Evolutionary conservation across 1,140 invertebrate genomes (phyloP), one percentile per base, ranked within the genome.

Genomic region (Neotoxoptera formosana): DNA sequence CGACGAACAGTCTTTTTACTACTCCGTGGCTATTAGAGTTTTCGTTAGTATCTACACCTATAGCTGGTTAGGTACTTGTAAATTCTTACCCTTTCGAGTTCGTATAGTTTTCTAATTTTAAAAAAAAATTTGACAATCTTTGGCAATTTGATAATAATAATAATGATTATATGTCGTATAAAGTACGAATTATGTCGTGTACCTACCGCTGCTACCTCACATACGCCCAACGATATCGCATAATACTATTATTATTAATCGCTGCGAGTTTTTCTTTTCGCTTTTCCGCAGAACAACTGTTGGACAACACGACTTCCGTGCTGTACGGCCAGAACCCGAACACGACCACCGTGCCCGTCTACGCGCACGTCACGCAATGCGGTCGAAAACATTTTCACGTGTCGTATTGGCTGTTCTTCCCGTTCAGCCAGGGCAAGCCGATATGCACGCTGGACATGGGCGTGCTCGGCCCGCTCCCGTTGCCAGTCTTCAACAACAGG

Each of bases 331-430:
- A 95, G 87, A 96, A 96, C 95, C 96, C 96, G 30, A 95, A 95
- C 41, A 94, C 95, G 60, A 94, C 95, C n/a, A 94, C 95, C 8
- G 96, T 97, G 11, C 96, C 96, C 25, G 95, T 96, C 92, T 97
- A 97, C 94, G 96, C 96, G 17, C 95, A 96, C 56, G 95, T 97
- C 34, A 96, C 95, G 56, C 94, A 95, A 60, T 96, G 96, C 94
- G 47, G 60, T 47, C 86, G 94, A 3, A 93, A 94, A 53, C 87
- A 95, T 94, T 97, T 97, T 94, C 96, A 96, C 94, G 96, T 97
- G 41, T 96, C 96, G 93, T 97, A 96, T 95, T 97, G 96, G 96
- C 96, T 96, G 95, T 97, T 97, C 94, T 97, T 96, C 95, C 96
- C 96, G 34, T 97, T 96, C 94, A 97, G 96, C 94, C 95, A 96